Base-by-base conservation (phyloP, 2,888 invertebrate species). In the Phyllotreta cruciferae region DNA sequence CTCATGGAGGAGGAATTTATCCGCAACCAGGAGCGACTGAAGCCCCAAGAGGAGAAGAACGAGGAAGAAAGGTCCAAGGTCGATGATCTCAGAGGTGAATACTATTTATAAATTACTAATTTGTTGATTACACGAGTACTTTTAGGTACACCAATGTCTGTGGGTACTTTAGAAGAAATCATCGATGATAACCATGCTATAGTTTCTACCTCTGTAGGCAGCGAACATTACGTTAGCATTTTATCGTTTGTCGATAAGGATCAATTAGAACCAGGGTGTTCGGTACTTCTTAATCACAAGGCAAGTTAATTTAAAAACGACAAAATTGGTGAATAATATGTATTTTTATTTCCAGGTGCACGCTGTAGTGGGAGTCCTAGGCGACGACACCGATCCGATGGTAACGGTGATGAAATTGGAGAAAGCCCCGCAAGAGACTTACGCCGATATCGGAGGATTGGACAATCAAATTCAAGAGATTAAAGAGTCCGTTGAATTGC, bases 141-240 rank as follows among this genome's bases (percentile, higher is more conserved):
- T 52, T 35, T 47, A 78, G 98, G 99, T 47, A 98, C 98, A 37
- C 99, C 99, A 0, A 99, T 99, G 99, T 98, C 98, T 6, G 99
- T 99, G 24, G 99, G 99, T n/a, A 97, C 94, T 68, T 83, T 99
- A 64, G 99, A 99, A 81, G 99, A 99, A 84, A 98, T 99, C 65
- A 99, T 99, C 74, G 99, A 99, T 83, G 99, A 99, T 81, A 99
- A 98, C 82, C 99, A 99, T 83, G 99, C 99, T 3, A 99, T 99
- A 80, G 99, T 99, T 0, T 98, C 97, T 0, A 98, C 98, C 1
- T 97, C 97, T 0, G 98, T 99, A 1, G 99, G 99, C 57, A 96
- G 96, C 75, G 99, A 99, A 81, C 99, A 99, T 82, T 99, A 99
- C 81, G 99, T 99, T 68, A 97, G 96, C 80, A 99, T 99, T 77